These are phyloP conservation scores for Erynnis tages DNA, from an alignment of 2,888 invertebrate genomes.

Conservation along the genomic window DNA sequence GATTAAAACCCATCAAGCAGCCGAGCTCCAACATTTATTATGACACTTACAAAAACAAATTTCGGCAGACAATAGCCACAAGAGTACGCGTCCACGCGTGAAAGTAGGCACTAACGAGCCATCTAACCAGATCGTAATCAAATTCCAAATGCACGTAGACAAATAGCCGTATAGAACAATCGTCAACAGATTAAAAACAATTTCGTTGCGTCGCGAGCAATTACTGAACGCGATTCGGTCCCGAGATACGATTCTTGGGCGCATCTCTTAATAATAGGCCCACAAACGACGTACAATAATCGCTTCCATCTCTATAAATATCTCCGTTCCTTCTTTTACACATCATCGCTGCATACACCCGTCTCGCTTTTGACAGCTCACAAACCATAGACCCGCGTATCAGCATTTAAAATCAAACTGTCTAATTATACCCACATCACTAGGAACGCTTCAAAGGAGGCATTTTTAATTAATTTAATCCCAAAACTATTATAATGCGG, in stretches of 20 bases:
- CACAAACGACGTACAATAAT: slow-evolving; percentile 55
- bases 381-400: slow-evolving; percentile 63
- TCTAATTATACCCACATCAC: slow-evolving; percentile 81
- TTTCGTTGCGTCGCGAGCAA: slow-evolving; percentile 73
- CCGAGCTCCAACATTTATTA: slow-evolving; percentile 22
- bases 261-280: slow-evolving; percentile 77
- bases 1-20: slow-evolving; percentile 14
- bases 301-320: slow-evolving; percentile 56
- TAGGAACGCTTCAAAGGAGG: slow-evolving; percentile 69
- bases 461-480: slow-evolving; percentile 79
- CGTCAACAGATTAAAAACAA: slow-evolving; percentile 76
- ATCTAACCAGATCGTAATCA: slow-evolving; percentile 59
- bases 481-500: slow-evolving; percentile 77
- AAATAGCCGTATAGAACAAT: slow-evolving; percentile 77
- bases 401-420: slow-evolving; percentile 72
- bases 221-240: slow-evolving; percentile 71
- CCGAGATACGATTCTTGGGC: slow-evolving; percentile 63
- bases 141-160: slow-evolving; percentile 66
- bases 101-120: slow-evolving; percentile 57
- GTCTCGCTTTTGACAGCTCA: slow-evolving; percentile 64
- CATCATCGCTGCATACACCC: slow-evolving; percentile 34
- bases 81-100: slow-evolving; percentile 46
- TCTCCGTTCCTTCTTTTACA: slow-evolving; percentile 47
- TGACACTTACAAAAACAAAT: slow-evolving; percentile 28
- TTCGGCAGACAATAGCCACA: slow-evolving; percentile 25